phyloP scores from a whole-genome alignment of 1,140 invertebrate genomes.

The Drosophila simulans region DNA sequence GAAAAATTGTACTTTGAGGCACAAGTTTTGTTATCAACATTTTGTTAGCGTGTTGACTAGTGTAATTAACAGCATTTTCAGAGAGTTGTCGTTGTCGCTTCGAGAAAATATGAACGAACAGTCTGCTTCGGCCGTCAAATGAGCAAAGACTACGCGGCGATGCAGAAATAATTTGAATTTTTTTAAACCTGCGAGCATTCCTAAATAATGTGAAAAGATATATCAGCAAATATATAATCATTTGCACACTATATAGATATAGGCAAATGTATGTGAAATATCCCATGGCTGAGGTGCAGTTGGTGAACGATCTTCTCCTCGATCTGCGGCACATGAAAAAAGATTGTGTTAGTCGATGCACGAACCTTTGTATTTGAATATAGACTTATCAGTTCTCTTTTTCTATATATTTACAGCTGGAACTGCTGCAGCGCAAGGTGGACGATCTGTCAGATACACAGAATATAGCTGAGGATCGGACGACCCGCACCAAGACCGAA shows the following conservation, averaged over 20 bases:
- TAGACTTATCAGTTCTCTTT: slow-evolving; percentile 1
- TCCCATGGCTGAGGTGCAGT: slow-evolving; percentile 79
- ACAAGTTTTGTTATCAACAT: background rate
- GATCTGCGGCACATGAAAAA: slow-evolving; percentile 77
- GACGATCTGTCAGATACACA: slow-evolving; percentile 93
- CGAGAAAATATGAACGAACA: slow-evolving; percentile 55
- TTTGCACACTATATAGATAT: slow-evolving; percentile 37
- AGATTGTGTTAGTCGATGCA: slow-evolving; percentile 77
- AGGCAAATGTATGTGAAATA: slow-evolving; percentile 83
- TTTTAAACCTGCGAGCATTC: slow-evolving; percentile 13
- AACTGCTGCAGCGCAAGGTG: slow-evolving; percentile 95
- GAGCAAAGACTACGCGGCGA: slow-evolving; percentile 61
- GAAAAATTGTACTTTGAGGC: background rate
- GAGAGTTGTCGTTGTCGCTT: slow-evolving; percentile 37
- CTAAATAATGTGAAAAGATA: slow-evolving; percentile 32
- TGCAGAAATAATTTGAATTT: slow-evolving; percentile 57
- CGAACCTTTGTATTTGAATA: background rate
- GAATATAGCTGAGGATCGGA: slow-evolving; percentile 92
- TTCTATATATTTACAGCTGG: slow-evolving; percentile 88
- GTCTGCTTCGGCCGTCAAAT: slow-evolving; percentile 62
- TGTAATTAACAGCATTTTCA: slow-evolving; percentile 67
- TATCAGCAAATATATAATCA: slow-evolving; percentile 9
- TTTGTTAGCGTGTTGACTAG: slow-evolving; percentile 37
- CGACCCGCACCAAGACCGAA: slow-evolving; percentile 94
- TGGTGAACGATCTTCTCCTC: slow-evolving; percentile 78